Evolutionary conservation across 2,888 invertebrate species (phyloP).

Genomic region (Cryptocephalus primarius): DNA sequence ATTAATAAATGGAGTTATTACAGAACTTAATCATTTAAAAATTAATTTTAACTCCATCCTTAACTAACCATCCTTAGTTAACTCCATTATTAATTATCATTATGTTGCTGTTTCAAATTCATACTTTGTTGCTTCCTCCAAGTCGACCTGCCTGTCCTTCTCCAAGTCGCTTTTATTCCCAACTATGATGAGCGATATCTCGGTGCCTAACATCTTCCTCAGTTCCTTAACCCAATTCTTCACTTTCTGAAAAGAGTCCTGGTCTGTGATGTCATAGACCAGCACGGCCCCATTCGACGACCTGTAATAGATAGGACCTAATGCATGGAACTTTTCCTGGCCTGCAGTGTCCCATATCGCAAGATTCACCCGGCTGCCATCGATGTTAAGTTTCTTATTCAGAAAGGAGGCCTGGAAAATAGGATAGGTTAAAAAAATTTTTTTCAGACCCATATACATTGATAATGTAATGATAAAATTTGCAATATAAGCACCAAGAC

Average conservation of each 20-base stretch:
- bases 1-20: too few species aligned
- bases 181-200: constrained; percentile 84
- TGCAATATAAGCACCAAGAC: not conserved
- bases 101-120: constrained; percentile 15
- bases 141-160: constrained; percentile 73
- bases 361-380: constrained; percentile 78
- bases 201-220: constrained; percentile 87
- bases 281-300: constrained; percentile 95
- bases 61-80: too few species aligned
- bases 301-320: constrained; percentile 96
- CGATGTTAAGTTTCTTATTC: constrained; percentile 84
- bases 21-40: too few species aligned
- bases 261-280: constrained; percentile 89
- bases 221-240: constrained; percentile 98
- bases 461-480: not conserved
- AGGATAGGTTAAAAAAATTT: not conserved
- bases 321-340: constrained; percentile 91
- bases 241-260: constrained; percentile 92
- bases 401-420: constrained; percentile 83
- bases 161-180: constrained; percentile 97
- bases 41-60: too few species aligned
- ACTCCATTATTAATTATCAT: too few species aligned
- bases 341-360: constrained; percentile 99
- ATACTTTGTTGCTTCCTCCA: constrained; percentile 80
- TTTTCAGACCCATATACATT: not conserved